phyloP scores from a whole-genome alignment of 2,888 invertebrate genomes.

The Aelia acuminata region DNA sequence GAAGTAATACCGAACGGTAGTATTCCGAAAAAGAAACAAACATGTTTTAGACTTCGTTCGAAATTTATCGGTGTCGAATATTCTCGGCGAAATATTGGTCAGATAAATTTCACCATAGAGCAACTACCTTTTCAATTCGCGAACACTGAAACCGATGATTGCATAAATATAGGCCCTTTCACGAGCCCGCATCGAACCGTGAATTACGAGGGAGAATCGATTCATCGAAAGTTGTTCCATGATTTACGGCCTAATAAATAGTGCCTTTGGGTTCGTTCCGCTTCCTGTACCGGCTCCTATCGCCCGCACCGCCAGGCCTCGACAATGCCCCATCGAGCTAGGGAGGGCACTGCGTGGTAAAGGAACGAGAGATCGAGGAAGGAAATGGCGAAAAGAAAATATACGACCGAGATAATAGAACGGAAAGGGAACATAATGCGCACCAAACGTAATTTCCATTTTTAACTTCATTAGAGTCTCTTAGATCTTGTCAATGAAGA shows the following conservation, averaged over 20 bases:
- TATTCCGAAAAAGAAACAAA: background rate
- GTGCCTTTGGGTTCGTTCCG: background rate
- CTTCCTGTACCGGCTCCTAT: background rate
- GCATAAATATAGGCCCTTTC: conserved; percentile 6
- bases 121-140: conserved; percentile 9
- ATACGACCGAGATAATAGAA: background rate
- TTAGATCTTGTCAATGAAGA: too few relatives aligned
- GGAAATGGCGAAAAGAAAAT: background rate
- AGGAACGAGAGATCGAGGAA: background rate
- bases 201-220: background rate
- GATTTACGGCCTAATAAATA: conserved; percentile 11
- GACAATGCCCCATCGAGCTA: background rate
- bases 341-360: background rate
- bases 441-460: background rate
- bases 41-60: background rate
- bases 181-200: background rate
- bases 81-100: background rate
- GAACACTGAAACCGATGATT: background rate
- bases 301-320: background rate
- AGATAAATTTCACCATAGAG: background rate
- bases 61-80: background rate
- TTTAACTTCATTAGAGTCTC: too few relatives aligned
- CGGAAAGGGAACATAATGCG: background rate
- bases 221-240: background rate
- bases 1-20: too few relatives aligned